A percentile compares a stretch with the other conserved stretches of the same genome.
These are phyloP conservation scores for Argynnis bischoffii DNA, from an alignment of 2,888 invertebrate species.

Conservation along the genomic window DNA sequence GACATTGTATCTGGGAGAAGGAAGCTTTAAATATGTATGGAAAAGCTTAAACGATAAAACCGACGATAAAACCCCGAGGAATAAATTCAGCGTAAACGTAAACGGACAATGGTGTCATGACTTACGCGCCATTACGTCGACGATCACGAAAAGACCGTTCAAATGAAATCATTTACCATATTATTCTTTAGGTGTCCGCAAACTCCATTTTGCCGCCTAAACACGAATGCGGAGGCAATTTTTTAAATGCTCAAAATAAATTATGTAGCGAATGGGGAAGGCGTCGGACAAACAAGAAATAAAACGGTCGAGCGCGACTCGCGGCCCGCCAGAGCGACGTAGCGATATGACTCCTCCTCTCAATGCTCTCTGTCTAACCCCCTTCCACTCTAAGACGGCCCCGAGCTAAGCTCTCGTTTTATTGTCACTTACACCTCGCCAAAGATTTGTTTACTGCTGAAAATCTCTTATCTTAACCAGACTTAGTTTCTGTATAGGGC, in stretches of 20 bases:
- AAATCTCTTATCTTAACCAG: conserved; percentile 48
- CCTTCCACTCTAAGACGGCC: conserved; percentile 76
- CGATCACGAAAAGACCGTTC: conserved; percentile 69
- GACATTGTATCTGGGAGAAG: conserved; percentile 41
- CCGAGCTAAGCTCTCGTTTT: conserved; percentile 78
- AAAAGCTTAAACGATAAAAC: conserved; percentile 61
- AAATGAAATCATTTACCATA: conserved; percentile 80
- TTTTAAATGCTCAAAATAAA: conserved; percentile 81
- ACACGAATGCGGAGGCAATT: conserved; percentile 73
- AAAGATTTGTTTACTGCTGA: conserved; percentile 66
- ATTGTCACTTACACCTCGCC: conserved; percentile 79
- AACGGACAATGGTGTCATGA: conserved; percentile 66
- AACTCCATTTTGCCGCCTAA: conserved; percentile 72
- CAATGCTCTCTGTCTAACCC: conserved; percentile 30
- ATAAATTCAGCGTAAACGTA: conserved; percentile 72
- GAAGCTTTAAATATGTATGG: conserved; percentile 70
- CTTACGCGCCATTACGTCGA: conserved; percentile 69
- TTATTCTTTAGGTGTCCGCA: conserved; percentile 71
- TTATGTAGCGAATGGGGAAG: conserved; percentile 76
- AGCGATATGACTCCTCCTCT: conserved; percentile 54
- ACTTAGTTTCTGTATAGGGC: conserved; percentile 41
- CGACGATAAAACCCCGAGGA: conserved; percentile 60
- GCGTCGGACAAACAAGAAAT: conserved; percentile 75
- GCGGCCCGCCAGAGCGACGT: conserved; percentile 60
- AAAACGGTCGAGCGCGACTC: conserved; percentile 69